Conservation (phyloP, 2,888 invertebrate species). For the Hololepta plana region DNA sequence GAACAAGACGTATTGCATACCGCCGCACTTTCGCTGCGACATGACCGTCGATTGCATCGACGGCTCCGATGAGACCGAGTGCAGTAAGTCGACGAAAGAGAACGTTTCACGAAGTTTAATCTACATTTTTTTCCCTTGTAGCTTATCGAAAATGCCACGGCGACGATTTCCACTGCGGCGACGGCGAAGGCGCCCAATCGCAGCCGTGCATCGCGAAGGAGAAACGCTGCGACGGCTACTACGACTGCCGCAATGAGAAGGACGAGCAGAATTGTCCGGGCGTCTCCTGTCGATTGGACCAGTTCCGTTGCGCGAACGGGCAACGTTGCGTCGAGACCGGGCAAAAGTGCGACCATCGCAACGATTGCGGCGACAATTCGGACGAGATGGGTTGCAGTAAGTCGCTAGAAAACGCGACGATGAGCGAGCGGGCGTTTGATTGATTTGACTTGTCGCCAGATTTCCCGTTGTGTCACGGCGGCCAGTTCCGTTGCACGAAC, state of each 20-base stretch:
- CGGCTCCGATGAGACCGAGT: constrained; percentile 87
- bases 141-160: constrained; percentile 75
- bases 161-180: constrained; percentile 78
- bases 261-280: constrained; percentile 66
- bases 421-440: too few species aligned
- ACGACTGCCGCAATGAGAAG: constrained; percentile 69
- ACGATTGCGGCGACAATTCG: constrained; percentile 81
- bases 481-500: constrained; percentile 86
- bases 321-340: constrained; percentile 61
- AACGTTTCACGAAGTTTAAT: too few species aligned
- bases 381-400: constrained; percentile 82
- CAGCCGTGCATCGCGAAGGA: constrained; percentile 76
- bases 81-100: too few species aligned
- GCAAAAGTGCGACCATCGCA: constrained; percentile 72
- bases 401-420: too few species aligned
- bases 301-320: constrained; percentile 69
- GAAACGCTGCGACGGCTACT: constrained; percentile 78
- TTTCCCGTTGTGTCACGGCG: constrained; percentile 74
- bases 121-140: constrained; percentile 28
- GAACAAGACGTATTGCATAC: constrained; percentile 92
- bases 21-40: constrained; percentile 85
- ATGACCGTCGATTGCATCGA: constrained; percentile 90
- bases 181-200: constrained; percentile 32
- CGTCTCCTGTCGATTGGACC: constrained; percentile 58
- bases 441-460: too few species aligned